phyloP scores from a whole-genome alignment of 2,888 invertebrate species.

The Heliconius cydno region DNA sequence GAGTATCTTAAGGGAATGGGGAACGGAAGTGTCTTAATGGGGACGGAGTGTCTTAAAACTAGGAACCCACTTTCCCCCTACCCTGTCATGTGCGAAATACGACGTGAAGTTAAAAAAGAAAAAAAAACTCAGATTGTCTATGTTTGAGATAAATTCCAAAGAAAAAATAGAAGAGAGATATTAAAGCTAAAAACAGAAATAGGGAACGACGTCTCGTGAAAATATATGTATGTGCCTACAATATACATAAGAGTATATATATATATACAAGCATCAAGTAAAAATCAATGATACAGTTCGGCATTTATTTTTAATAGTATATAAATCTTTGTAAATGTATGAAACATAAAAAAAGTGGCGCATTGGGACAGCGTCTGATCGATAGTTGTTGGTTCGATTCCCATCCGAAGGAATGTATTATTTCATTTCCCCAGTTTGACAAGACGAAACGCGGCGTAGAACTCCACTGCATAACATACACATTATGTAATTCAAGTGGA shows the following conservation, averaged over 20 bases:
- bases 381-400: no score
- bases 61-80: background rate
- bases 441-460: background rate
- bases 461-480: background rate
- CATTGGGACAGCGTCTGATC: background rate
- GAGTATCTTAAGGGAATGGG: no score
- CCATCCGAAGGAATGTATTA: background rate
- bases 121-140: no score
- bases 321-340: no score
- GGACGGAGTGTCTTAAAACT: background rate
- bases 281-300: conserved; percentile 53
- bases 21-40: background rate
- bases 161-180: background rate
- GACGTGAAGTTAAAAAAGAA: no score
- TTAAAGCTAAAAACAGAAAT: background rate
- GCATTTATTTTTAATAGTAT: background rate
- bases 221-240: conserved; percentile 6
- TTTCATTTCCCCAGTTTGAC: no score
- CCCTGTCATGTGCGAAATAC: no score
- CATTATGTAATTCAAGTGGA: background rate
- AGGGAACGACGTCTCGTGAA: conserved; percentile 13
- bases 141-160: background rate
- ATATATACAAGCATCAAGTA: conserved; percentile 44
- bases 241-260: no score
- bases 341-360: background rate